These are phyloP conservation scores for Eulemur rubriventer DNA, from an alignment of 2,797 vertebrate genomes.

Conservation along the genomic window DNA sequence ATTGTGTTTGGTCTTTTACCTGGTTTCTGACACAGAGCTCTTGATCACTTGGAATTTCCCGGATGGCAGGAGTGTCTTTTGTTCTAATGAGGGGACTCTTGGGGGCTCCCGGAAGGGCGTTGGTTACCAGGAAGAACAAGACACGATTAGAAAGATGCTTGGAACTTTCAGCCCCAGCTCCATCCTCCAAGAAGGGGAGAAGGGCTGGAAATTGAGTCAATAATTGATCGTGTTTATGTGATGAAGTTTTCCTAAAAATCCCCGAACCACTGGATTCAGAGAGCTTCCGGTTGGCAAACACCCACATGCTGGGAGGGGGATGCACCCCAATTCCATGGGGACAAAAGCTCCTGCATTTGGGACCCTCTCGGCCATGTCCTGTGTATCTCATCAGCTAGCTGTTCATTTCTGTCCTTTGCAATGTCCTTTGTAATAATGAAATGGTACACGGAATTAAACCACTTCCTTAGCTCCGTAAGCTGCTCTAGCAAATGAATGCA, in stretches of 20 bases:
- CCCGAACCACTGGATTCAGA: background rate
- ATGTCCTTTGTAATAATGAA: background rate
- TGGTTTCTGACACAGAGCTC: background rate
- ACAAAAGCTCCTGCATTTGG: background rate
- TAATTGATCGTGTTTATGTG: background rate
- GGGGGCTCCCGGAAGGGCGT: background rate
- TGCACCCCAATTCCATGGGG: too few relatives aligned
- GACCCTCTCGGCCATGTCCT: too few relatives aligned
- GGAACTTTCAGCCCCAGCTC: background rate
- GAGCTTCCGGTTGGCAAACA: background rate
- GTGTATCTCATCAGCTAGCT: background rate
- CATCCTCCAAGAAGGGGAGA: background rate
- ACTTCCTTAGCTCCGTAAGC: background rate
- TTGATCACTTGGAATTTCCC: background rate
- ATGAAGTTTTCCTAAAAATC: background rate
- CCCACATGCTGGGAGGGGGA: too few relatives aligned
- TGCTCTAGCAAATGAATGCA: background rate
- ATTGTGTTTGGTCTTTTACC: background rate
- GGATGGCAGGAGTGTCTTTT: background rate
- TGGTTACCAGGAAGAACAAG: background rate
- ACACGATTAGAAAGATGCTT: background rate
- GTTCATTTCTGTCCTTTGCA: background rate
- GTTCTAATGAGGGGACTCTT: background rate
- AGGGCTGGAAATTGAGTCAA: background rate
- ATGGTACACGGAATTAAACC: background rate